These are phyloP conservation scores for Spizaetus ornatus DNA, from an alignment of 2,113 vertebrate genomes.

Conservation along the genomic window DNA sequence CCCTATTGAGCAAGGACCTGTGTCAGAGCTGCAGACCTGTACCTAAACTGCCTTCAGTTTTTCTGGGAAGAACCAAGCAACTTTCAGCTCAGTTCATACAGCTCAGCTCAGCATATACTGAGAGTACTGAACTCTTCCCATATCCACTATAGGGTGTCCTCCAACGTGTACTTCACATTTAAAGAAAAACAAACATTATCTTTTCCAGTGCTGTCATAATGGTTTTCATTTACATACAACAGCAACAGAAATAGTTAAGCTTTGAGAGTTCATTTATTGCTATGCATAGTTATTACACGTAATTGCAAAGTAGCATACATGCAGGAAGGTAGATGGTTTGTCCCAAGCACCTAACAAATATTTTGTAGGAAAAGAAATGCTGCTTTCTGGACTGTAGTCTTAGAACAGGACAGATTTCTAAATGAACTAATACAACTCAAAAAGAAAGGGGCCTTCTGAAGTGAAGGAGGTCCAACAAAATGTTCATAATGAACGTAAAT, in stretches of 20 bases:
- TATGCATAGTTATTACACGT: neutral
- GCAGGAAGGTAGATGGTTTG: neutral
- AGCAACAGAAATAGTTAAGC: neutral
- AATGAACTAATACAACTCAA: neutral
- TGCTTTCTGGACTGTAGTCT: neutral
- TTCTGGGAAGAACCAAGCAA: neutral
- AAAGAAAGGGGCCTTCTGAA: neutral
- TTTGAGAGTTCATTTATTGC: neutral
- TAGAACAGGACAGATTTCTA: neutral
- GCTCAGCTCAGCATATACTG: neutral
- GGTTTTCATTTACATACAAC: neutral
- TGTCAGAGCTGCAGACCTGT: neutral
- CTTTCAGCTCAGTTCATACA: neutral
- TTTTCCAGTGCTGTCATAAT: neutral
- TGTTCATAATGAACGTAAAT: neutral
- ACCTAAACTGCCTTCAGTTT: neutral
- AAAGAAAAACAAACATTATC: neutral
- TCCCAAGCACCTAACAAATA: neutral
- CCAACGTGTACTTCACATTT: neutral
- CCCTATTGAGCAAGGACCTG: neutral
- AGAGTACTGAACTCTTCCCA: neutral
- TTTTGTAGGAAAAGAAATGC: neutral
- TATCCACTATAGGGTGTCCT: rapidly evolving
- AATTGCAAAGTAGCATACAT: neutral
- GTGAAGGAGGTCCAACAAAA: neutral